Conservation (phyloP, 1,140 invertebrate genomes). For the Bombus huntii region DNA sequence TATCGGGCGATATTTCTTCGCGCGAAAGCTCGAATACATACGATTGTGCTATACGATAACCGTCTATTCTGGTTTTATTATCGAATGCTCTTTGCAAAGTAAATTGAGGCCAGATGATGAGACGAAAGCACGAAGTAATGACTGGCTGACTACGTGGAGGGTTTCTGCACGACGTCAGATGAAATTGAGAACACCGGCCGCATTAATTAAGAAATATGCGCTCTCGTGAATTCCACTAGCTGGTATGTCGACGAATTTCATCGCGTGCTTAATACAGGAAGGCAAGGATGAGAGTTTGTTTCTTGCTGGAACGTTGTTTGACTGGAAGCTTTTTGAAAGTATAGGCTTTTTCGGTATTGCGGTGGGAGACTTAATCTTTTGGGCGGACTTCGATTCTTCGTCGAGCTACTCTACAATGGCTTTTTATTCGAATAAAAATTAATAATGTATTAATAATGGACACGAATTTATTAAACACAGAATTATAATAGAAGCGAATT, state of each 20-base stretch:
- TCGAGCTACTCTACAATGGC: no score
- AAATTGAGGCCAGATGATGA: conserved; percentile 46
- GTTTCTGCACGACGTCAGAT: conserved; percentile 39
- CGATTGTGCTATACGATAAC: conserved; percentile 20
- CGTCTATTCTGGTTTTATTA: conserved; percentile 17
- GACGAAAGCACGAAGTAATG: conserved; percentile 41
- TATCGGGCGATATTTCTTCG: conserved; percentile 33
- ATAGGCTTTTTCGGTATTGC: conserved; percentile 1
- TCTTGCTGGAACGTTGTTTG: neutral
- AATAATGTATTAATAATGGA: neutral
- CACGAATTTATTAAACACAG: neutral
- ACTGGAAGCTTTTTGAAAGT: neutral
- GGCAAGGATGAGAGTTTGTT: neutral
- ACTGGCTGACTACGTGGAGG: conserved; percentile 15
- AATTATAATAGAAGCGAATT: neutral
- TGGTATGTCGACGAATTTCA: conserved; percentile 1
- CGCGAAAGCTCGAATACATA: conserved; percentile 47
- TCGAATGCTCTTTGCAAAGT: conserved; percentile 62
- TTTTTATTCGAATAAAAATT: neutral
- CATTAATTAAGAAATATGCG: conserved; percentile 62
- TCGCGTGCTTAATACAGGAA: neutral
- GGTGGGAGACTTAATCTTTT: neutral
- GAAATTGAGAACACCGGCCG: neutral
- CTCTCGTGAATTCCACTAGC: conserved; percentile 4
- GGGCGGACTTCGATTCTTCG: neutral